A percentile compares a stretch with the other conserved stretches of the same genome.
Conservation (phyloP, 2,113 vertebrate genomes). For the Mungos mungo region DNA sequence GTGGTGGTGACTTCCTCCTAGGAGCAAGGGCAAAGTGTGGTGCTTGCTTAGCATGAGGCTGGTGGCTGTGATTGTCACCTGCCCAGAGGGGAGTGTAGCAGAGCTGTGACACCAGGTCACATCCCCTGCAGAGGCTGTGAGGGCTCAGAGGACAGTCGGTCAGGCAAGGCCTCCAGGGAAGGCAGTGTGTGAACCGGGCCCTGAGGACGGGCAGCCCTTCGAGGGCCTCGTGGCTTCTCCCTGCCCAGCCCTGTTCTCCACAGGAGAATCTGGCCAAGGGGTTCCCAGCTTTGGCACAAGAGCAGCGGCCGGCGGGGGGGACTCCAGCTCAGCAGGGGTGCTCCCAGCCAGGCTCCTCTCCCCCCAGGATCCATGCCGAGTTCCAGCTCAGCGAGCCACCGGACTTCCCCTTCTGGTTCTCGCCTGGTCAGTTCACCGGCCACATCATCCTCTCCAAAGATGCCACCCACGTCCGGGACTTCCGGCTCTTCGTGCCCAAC, state of each 20-base stretch:
- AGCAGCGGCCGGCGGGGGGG: fast-evolving
- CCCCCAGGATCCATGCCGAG: conserved; percentile 94
- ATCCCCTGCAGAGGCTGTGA: not conserved
- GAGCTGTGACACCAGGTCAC: not conserved
- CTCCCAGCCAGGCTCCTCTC: not conserved
- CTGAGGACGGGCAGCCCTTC: fast-evolving
- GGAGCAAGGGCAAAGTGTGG: not conserved
- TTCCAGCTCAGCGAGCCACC: conserved; percentile 98
- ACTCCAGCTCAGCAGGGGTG: not conserved
- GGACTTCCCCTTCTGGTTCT: conserved; percentile 98
- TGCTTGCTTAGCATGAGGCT: not conserved
- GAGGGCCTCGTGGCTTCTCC: not conserved
- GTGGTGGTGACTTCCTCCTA: not conserved
- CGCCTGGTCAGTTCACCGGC: conserved; percentile 96
- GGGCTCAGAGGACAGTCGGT: not conserved
- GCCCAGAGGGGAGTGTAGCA: not conserved
- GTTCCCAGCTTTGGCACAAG: not conserved
- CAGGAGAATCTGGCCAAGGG: not conserved
- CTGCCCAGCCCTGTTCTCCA: not conserved
- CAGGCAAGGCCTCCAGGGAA: not conserved
- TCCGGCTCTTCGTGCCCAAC: conserved; percentile 94
- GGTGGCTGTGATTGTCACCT: not conserved
- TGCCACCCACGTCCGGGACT: conserved; percentile 92
- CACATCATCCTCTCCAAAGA: conserved; percentile 95
- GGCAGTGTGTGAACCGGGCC: fast-evolving